Evolutionary conservation across 2,113 vertebrate genomes (phyloP), one percentile per base, ranked within the genome.

Genomic region (Copsychus sechellarum): DNA sequence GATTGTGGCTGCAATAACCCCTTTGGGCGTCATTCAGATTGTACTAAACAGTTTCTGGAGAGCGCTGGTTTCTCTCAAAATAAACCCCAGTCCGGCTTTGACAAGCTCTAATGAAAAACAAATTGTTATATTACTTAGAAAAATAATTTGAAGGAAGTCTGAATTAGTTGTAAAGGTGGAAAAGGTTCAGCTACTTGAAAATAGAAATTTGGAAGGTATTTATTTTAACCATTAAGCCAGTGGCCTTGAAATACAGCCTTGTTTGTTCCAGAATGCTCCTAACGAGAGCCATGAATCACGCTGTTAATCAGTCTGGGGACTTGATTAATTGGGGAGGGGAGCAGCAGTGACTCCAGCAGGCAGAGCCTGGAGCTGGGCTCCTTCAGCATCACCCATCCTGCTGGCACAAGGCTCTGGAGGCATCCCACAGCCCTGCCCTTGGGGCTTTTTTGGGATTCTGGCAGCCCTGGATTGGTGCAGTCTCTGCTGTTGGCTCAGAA

Each of bases 91-190:
- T 9, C 89, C 69, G 28, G 93, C 94, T 97, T 83, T 96, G 95
- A 96, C 96, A 95, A 96, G 95, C 72, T 77, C 96, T 93, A 95
- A 97, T 95, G 91, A 97, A 97, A 97, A 98, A 95, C 96, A 96
- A 94, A 95, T 96, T 91, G 93, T 97, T 96, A 85, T 88, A 96
- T 96, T 97, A 95, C 96, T 96, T 93, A 92, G 95, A 92, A 95
- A 96, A 97, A 94, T 94, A 96, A 97, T 94, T 96, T 89, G 93
- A 94, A 96, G 96, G 94, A 96, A 95, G 95, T 90, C 69, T 95
- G 97, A 95, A 89, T 93, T 96, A 90, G 91, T 94, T 83, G 93
- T 92, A 81, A 93, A 78, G 93, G 93, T 91, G 93, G 91, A 92
- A 94, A 96, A 86, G 95, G 96, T 94, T 97, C 92, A 93, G 93